Base-by-base conservation (phyloP, 2,888 invertebrate species). In the Mamestra brassicae region DNA sequence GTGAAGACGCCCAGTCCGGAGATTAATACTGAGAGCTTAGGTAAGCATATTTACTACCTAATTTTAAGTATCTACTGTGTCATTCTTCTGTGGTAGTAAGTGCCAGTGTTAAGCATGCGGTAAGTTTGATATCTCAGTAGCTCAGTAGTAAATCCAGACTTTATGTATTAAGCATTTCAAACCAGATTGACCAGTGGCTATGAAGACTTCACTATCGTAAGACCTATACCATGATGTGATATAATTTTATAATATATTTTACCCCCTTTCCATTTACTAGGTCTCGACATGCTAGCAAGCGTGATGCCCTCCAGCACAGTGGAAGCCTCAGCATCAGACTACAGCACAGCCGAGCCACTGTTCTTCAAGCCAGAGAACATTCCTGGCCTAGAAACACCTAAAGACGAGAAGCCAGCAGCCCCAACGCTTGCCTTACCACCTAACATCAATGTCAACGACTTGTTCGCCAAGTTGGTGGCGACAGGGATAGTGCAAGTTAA, bases 391-490 rank as follows among this genome's bases (percentile, higher is more conserved):
- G 96, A 95, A 55, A 89, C 93, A 0, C 91, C 93, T 0, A 71
- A 87, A 0, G 93, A 94, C 0, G 94, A 95, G 69, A 93, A 94
- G 55, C 93, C 94, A 0, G 79, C 90, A 1, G 54, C 47, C 0
- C 17, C 36, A 4, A 76, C 83, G 86, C 8, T 61, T 47, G 83
- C 83, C 2, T 52, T 76, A 15, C 74, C 94, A 26, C 93, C 94
- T 38, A 93, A 94, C 73, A 92, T 98, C 4, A 98, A 99, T 89
- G 98, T 99, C 42, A 98, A 97, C 79, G 98, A 98, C 84, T 95
- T 99, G 47, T 98, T 99, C 91, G 98, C 98, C 80, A 98, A 98
- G 92, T 94, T 99, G 10, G 97, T 99, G 1, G 98, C 98, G 0
- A 98, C 98, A 3, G 99, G 96, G 15, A 94, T 95, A 1, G 95